Evolutionary conservation across 2,888 invertebrate genomes (phyloP).

Genomic region (Drosophila tanythrix): DNA sequence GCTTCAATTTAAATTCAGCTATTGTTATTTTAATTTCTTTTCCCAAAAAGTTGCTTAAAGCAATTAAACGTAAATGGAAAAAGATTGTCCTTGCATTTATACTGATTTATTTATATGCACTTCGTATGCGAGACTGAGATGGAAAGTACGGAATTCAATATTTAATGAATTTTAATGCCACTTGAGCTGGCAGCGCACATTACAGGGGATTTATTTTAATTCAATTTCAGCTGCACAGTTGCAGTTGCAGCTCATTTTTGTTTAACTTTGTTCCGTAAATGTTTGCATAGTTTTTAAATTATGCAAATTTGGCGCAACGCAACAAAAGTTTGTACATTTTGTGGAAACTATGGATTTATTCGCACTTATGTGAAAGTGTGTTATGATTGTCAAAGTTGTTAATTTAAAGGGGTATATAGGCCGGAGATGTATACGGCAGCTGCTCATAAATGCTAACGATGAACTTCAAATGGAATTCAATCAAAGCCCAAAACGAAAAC

Average conservation of each 20-base stretch:
- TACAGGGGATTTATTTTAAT: conserved; percentile 59
- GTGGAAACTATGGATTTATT: conserved; percentile 9
- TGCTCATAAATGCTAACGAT: conserved; percentile 12
- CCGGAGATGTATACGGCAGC: not conserved
- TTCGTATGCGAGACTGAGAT: conserved; percentile 34
- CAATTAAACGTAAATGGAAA: conserved; percentile 18
- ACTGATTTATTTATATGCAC: conserved; percentile 69
- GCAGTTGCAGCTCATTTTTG: conserved; percentile 10
- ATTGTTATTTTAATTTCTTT: conserved; percentile 18
- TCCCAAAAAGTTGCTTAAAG: conserved; percentile 5
- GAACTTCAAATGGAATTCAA: conserved; percentile 29
- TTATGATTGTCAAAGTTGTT: not conserved
- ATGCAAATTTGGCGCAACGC: conserved; percentile 26
- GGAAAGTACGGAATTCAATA: conserved; percentile 35
- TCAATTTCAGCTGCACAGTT: conserved; percentile 36
- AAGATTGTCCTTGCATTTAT: conserved; percentile 5
- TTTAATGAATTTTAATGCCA: conserved; percentile 71
- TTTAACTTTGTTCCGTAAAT: conserved; percentile 29
- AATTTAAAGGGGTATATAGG: not conserved
- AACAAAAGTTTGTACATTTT: conserved; percentile 9
- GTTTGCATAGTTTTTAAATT: conserved; percentile 20
- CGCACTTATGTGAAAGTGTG: conserved; percentile 4
- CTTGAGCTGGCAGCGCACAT: conserved; percentile 60
- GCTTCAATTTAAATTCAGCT: not conserved
- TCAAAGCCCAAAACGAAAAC: conserved; percentile 11